These are phyloP conservation scores for Oreotrochilus melanogaster DNA, from an alignment of 2,113 vertebrate genomes.

Conservation along the genomic window DNA sequence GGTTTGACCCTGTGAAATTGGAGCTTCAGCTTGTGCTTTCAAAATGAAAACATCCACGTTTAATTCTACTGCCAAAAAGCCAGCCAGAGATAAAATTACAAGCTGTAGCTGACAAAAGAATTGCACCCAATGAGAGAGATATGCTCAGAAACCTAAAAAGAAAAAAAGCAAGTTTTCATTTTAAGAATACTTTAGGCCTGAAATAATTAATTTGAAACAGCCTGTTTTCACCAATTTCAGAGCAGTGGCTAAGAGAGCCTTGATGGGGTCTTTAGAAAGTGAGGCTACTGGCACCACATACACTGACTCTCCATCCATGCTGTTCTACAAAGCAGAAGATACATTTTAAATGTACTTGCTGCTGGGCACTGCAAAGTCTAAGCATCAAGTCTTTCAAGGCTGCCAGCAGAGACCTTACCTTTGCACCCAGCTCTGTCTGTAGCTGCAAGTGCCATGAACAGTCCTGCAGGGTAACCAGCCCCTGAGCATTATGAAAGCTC, in stretches of 20 bases:
- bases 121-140: not conserved
- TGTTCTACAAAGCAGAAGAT: not conserved
- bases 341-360: not conserved
- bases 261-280: not conserved
- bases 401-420: not conserved
- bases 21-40: not conserved
- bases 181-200: not conserved
- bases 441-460: not conserved
- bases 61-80: not conserved
- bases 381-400: not conserved
- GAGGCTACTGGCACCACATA: not conserved
- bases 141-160: not conserved
- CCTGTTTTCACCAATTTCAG: not conserved
- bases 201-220: not conserved
- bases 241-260: not conserved
- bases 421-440: not conserved
- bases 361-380: not conserved
- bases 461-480: accelerated
- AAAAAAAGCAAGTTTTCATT: not conserved
- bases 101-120: not conserved
- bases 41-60: not conserved
- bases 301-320: not conserved
- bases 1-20: not conserved
- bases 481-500: accelerated
- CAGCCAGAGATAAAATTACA: not conserved